Evolutionary conservation across 2,113 vertebrate species (phyloP).

Genomic region (Climacteris rufus): DNA sequence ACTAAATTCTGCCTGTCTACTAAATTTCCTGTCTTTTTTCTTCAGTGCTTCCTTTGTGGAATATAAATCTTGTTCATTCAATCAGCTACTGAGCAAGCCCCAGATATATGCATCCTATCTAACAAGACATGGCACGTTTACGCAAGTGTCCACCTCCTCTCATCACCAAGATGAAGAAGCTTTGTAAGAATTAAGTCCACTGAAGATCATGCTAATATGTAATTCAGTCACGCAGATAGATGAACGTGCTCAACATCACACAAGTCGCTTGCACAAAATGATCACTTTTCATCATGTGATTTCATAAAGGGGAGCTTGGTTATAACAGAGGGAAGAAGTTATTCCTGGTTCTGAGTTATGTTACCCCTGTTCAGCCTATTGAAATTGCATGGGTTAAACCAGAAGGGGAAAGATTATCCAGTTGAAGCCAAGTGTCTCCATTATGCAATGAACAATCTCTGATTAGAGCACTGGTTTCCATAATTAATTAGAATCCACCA

Average conservation of each 20-base stretch:
- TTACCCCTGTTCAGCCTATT: neutral
- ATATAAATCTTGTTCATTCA: neutral
- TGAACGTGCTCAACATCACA: neutral
- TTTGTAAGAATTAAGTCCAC: neutral
- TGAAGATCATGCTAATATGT: neutral
- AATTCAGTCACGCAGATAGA: neutral
- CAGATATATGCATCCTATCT: neutral
- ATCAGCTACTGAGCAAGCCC: neutral
- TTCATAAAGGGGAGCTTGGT: neutral
- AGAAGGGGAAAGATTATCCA: neutral
- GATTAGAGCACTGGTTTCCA: neutral
- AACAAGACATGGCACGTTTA: neutral
- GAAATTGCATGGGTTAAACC: neutral
- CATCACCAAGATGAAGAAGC: neutral
- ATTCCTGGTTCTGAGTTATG: neutral
- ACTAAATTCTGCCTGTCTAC: neutral
- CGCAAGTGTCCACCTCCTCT: neutral
- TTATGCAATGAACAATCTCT: neutral
- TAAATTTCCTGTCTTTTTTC: neutral
- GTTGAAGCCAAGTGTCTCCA: neutral
- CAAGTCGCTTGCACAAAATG: neutral
- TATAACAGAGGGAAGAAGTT: neutral
- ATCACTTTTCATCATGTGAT: neutral
- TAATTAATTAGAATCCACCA: constrained; percentile 45
- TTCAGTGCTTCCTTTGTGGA: neutral